Percentiles rank a stretch among this genome's conserved stretches.
phyloP scores from a whole-genome alignment of 2,113 vertebrate genomes.

The Centrocercus urophasianus region DNA sequence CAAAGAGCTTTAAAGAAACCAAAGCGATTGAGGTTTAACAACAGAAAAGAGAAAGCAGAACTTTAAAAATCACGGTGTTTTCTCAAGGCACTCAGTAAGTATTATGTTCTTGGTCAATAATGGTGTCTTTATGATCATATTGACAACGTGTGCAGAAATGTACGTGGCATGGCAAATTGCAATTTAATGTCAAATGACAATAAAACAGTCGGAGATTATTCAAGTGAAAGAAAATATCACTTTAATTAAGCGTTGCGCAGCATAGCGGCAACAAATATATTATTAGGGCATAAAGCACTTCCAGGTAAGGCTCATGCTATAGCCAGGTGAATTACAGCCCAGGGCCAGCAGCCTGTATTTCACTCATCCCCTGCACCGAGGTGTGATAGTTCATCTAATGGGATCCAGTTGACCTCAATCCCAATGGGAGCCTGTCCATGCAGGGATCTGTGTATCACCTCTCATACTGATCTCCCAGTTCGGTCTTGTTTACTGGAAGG shows the following conservation, averaged over 20 bases:
- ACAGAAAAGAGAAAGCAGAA: not conserved
- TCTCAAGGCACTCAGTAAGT: slow-evolving; percentile 27
- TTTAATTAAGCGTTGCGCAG: slow-evolving; percentile 53
- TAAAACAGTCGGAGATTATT: slow-evolving; percentile 57
- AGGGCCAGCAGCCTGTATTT: not conserved
- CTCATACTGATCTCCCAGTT: not conserved
- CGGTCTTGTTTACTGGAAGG: not conserved
- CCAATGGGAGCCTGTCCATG: not conserved
- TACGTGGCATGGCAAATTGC: slow-evolving; percentile 34
- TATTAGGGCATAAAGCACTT: slow-evolving; percentile 8
- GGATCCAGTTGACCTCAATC: slow-evolving; percentile 12
- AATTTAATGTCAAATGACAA: slow-evolving; percentile 60
- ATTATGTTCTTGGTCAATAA: slow-evolving; percentile 55
- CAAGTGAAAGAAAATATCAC: slow-evolving; percentile 55
- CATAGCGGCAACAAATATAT: slow-evolving; percentile 2
- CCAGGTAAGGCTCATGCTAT: not conserved
- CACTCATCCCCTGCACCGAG: not conserved
- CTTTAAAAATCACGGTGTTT: not conserved
- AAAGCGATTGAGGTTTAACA: slow-evolving; percentile 7
- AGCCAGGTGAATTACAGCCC: not conserved
- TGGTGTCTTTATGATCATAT: slow-evolving; percentile 37
- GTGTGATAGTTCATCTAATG: not conserved
- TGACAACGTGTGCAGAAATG: slow-evolving; percentile 24
- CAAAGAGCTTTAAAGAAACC: slow-evolving; percentile 50
- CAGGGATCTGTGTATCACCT: not conserved